These are phyloP conservation scores for Aptenodytes patagonicus DNA, from an alignment of 2,113 vertebrate genomes.

Conservation along the genomic window DNA sequence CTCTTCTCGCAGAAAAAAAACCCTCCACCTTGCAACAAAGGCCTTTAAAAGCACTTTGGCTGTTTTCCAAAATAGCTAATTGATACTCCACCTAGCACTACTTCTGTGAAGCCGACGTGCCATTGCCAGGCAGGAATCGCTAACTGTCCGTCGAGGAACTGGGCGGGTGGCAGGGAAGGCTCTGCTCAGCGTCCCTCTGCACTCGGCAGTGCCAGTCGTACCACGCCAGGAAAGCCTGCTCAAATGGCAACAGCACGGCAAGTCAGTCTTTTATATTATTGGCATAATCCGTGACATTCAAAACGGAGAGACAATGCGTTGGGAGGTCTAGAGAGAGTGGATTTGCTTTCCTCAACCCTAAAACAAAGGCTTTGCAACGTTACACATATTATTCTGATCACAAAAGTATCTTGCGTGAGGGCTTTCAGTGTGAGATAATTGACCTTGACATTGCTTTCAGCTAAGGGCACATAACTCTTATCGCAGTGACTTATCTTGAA, in stretches of 20 bases:
- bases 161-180: background rate
- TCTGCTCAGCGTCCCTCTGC: background rate
- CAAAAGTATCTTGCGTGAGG: conserved; percentile 65
- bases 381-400: conserved; percentile 61
- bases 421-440: conserved; percentile 69
- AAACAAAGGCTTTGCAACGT: conserved; percentile 56
- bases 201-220: background rate
- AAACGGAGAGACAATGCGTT: background rate
- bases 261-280: background rate
- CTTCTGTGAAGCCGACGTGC: background rate
- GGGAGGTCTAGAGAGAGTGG: conserved; percentile 14
- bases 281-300: background rate
- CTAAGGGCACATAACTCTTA: conserved; percentile 61
- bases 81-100: background rate
- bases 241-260: background rate
- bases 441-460: conserved; percentile 73
- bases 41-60: conserved; percentile 13
- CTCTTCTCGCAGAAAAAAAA: background rate
- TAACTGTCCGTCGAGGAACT: fast-evolving
- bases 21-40: background rate
- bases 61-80: conserved; percentile 6
- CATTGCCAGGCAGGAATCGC: background rate
- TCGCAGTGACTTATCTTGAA: conserved; percentile 59
- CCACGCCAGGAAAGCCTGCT: background rate
- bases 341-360: conserved; percentile 47